Conservation (phyloP, 2,113 vertebrate species). For the Mormoops blainvillei region DNA sequence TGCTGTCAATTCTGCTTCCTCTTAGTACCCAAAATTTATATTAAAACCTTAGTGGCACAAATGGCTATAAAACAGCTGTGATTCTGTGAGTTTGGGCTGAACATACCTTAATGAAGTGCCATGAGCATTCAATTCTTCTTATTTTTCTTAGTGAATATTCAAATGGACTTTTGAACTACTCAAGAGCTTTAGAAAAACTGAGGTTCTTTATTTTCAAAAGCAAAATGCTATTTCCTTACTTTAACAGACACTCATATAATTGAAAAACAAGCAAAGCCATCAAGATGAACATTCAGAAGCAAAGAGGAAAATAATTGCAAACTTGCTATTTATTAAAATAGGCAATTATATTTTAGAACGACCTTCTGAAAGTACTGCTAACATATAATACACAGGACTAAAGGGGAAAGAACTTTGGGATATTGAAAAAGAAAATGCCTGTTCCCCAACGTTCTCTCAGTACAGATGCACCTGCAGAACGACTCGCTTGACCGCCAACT, state of each 20-base stretch:
- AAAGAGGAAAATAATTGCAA: conserved; percentile 47
- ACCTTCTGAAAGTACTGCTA: conserved; percentile 34
- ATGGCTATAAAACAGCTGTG: not conserved
- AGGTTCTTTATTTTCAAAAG: conserved; percentile 48
- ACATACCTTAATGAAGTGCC: not conserved
- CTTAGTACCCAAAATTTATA: not conserved
- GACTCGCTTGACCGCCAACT: not conserved
- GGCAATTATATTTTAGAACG: conserved; percentile 29
- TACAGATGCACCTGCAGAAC: not conserved
- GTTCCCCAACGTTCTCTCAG: not conserved
- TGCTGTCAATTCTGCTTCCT: not conserved
- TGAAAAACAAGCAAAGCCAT: conserved; percentile 41
- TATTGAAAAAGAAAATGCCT: not conserved
- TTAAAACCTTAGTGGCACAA: not conserved
- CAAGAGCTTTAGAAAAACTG: not conserved
- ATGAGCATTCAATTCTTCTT: not conserved
- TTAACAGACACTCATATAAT: not conserved
- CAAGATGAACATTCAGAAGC: conserved; percentile 51
- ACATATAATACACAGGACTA: not conserved
- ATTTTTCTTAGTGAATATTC: not conserved
- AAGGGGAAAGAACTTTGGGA: not conserved
- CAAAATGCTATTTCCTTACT: conserved; percentile 17
- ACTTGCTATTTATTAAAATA: conserved; percentile 56
- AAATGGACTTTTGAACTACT: not conserved
- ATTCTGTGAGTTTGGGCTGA: not conserved